Conservation (phyloP, 2,797 vertebrate genomes). For the Strix occidentalis region DNA sequence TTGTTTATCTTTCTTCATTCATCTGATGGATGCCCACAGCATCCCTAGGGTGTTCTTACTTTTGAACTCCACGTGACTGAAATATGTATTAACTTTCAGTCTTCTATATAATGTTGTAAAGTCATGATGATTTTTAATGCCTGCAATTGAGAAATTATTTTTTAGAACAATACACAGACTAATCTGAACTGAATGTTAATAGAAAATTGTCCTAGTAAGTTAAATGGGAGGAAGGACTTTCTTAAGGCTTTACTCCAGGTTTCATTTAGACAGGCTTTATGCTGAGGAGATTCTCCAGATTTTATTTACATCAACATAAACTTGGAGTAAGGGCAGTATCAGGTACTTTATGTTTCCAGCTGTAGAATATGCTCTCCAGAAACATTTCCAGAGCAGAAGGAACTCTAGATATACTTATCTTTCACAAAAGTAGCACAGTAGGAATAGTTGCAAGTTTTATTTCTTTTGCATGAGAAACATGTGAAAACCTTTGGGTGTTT, state of each 20-base stretch:
- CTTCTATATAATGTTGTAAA: neutral
- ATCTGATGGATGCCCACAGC: neutral
- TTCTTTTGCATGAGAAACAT: conserved; percentile 25
- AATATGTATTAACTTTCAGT: conserved; percentile 5
- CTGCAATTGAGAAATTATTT: neutral
- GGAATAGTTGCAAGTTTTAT: neutral
- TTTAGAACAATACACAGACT: neutral
- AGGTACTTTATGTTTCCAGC: neutral
- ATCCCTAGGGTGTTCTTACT: neutral
- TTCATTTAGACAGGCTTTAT: neutral
- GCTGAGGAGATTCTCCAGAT: neutral
- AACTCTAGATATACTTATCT: neutral
- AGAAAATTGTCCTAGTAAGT: neutral
- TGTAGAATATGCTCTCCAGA: neutral
- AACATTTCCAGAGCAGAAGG: neutral
- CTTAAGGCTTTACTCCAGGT: neutral
- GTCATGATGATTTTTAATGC: neutral
- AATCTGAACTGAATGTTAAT: neutral
- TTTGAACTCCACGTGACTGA: neutral
- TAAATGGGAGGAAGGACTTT: neutral
- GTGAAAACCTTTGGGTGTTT: neutral
- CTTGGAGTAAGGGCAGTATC: neutral
- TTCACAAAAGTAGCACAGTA: neutral
- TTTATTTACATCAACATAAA: neutral
- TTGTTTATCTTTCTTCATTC: conserved; percentile 29